Evolutionary conservation across 2,797 vertebrate species (phyloP), one percentile per base, ranked within the genome.

Genomic region (Alfaro cultratus): DNA sequence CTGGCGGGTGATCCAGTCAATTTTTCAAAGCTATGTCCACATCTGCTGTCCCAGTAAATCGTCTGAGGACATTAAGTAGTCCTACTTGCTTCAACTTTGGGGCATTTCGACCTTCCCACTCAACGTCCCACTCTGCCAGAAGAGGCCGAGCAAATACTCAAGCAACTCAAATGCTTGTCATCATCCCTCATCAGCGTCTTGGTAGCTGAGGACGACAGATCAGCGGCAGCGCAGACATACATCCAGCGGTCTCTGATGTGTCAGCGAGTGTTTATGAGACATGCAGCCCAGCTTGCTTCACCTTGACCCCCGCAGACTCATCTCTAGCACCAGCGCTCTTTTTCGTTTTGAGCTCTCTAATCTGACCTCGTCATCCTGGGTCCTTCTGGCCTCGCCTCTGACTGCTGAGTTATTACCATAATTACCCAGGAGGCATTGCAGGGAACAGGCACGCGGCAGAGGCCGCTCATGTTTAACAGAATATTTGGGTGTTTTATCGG

Each of bases 401-500:
- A 94, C 88, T 88, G 91, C 87, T 95, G 94, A 95, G 94, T 95
- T 95, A 95, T 95, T 94, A 94, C 93, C 94, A 95, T 94, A 94
- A 95, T 95, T 95, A 94, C 93, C 94, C 93, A 93, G 79, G 89
- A 94, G 88, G 92, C 92, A 93, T 93, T 89, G 93, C 93, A 91
- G 88, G 86, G 89, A 90, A 86, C 76, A 13, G 84, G 86, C 85
- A 78, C 89, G 83, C 86, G 86, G 89, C 93, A 91, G 91, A 90
- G 91, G 93, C 91, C 88, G 74, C 73, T 85, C 93, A 87, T 94
- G 93, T 95, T 94, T 92, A 94, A 95, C 94, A 93, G 93, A 95
- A 94, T 94, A 94, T 95, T 93, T 94, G 92, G 93, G 90, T 97
- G 96, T 97, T 97, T 97, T 97, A 97, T 97, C 96, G 97, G 95